These are phyloP conservation scores for Drosophila monieri DNA, from an alignment of 2,888 invertebrate genomes.

Conservation along the genomic window DNA sequence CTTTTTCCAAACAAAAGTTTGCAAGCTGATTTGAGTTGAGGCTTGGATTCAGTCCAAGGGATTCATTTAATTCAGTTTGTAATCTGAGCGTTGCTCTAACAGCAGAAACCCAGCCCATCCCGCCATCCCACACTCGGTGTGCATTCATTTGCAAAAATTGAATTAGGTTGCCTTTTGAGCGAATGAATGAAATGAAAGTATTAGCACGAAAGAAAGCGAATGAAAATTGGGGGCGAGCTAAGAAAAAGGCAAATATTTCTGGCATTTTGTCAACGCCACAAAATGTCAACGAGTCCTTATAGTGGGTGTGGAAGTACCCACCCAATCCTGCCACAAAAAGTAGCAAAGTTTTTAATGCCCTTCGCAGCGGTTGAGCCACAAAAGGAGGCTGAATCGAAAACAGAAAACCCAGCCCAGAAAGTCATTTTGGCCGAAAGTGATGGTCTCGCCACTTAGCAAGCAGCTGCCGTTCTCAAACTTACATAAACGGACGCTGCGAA, in stretches of 20 bases:
- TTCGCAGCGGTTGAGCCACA: slow-evolving; percentile 47
- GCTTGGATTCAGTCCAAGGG: slow-evolving; percentile 4
- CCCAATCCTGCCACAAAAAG: slow-evolving; percentile 22
- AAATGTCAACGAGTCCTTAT: slow-evolving; percentile 47
- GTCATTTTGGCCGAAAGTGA: slow-evolving; percentile 22
- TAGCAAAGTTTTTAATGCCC: slow-evolving; percentile 65
- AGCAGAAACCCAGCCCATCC: neutral
- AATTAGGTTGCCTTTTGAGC: slow-evolving; percentile 62
- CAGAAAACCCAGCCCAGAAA: slow-evolving; percentile 6
- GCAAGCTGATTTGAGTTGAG: slow-evolving; percentile 30
- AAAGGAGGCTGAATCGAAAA: neutral
- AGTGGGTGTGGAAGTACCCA: slow-evolving; percentile 36
- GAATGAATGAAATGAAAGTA: slow-evolving; percentile 54
- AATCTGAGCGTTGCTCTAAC: slow-evolving; percentile 33
- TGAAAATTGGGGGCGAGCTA: neutral
- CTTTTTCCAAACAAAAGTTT: slow-evolving; percentile 9
- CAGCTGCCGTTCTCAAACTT: slow-evolving; percentile 50
- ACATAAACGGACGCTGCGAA: slow-evolving; percentile 49
- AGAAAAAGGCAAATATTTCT: slow-evolving; percentile 32
- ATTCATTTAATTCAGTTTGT: slow-evolving; percentile 46
- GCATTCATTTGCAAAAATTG: slow-evolving; percentile 69
- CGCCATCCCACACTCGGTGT: slow-evolving; percentile 13
- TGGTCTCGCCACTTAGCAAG: slow-evolving; percentile 56
- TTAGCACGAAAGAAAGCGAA: slow-evolving; percentile 23
- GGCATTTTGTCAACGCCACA: slow-evolving; percentile 56